phyloP scores from a whole-genome alignment of 2,797 vertebrate genomes.

The Mormyrus proboscirostris region DNA sequence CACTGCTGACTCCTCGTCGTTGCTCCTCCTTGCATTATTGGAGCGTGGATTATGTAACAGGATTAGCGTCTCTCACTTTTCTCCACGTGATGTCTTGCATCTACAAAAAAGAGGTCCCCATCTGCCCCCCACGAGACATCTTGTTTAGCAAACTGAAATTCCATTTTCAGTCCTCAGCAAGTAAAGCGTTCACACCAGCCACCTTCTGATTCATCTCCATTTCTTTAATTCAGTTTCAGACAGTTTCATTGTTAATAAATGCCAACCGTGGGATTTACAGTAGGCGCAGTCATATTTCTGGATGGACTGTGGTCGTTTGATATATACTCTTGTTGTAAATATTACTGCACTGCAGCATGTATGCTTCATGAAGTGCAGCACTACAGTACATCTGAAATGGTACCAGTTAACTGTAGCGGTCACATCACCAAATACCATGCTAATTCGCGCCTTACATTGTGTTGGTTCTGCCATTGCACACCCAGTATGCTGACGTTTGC shows the following conservation, averaged over 20 bases:
- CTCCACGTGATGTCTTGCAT: background rate
- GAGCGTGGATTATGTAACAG: background rate
- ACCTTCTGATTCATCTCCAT: background rate
- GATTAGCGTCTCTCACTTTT: background rate
- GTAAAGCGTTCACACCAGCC: background rate
- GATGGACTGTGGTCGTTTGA: background rate
- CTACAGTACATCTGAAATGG: background rate
- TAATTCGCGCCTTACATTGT: background rate
- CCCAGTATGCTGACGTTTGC: background rate
- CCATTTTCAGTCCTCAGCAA: background rate
- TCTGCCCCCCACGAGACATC: background rate
- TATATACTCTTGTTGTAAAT: background rate
- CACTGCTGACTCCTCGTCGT: background rate
- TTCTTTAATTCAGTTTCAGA: background rate
- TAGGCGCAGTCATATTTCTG: background rate
- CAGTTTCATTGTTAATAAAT: constrained; percentile 8
- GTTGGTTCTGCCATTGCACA: background rate
- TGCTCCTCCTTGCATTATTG: background rate
- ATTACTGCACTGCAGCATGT: background rate
- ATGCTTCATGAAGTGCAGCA: background rate
- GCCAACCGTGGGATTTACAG: background rate
- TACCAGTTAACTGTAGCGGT: background rate
- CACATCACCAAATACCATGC: background rate
- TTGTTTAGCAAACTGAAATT: background rate
- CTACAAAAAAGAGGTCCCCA: background rate